Conservation (phyloP, 2,888 invertebrate genomes). For the Lissonota sp. region DNA sequence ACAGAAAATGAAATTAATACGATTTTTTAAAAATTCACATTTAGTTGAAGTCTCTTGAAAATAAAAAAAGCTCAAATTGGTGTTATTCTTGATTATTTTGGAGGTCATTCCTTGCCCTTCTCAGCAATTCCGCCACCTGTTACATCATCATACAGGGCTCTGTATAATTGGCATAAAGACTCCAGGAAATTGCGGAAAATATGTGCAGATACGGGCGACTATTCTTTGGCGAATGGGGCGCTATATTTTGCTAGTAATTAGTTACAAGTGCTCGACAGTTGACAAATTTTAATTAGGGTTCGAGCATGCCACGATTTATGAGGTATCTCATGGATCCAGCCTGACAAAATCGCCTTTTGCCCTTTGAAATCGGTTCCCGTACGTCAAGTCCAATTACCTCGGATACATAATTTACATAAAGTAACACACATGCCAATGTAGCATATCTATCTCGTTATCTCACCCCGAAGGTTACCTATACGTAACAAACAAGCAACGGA, state of each 20-base stretch:
- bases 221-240: too few species aligned
- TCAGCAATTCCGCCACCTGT: too few species aligned
- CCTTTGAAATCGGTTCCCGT: slow-evolving; percentile 56
- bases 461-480: slow-evolving; percentile 23
- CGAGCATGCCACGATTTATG: too few species aligned
- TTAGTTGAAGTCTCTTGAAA: slow-evolving; percentile 5
- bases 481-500: slow-evolving; percentile 47
- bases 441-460: slow-evolving; percentile 54
- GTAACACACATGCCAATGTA: slow-evolving; percentile 70
- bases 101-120: slow-evolving; percentile 10
- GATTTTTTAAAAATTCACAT: slow-evolving; percentile 37
- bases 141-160: too few species aligned
- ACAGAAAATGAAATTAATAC: slow-evolving; percentile 6
- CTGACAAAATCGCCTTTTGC: slow-evolving; percentile 66
- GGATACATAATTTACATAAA: slow-evolving; percentile 77
- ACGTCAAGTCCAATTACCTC: slow-evolving; percentile 76
- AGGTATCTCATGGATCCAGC: too few species aligned
- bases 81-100: slow-evolving; percentile 49
- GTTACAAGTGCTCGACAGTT: too few species aligned
- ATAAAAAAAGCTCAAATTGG: slow-evolving; percentile 3
- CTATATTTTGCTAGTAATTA: too few species aligned
- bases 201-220: too few species aligned
- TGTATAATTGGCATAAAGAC: too few species aligned
- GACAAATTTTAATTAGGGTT: too few species aligned
- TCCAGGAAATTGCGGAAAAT: too few species aligned